phyloP scores from a whole-genome alignment of 2,888 invertebrate genomes.

The Xanthorhoe spadicearia region DNA sequence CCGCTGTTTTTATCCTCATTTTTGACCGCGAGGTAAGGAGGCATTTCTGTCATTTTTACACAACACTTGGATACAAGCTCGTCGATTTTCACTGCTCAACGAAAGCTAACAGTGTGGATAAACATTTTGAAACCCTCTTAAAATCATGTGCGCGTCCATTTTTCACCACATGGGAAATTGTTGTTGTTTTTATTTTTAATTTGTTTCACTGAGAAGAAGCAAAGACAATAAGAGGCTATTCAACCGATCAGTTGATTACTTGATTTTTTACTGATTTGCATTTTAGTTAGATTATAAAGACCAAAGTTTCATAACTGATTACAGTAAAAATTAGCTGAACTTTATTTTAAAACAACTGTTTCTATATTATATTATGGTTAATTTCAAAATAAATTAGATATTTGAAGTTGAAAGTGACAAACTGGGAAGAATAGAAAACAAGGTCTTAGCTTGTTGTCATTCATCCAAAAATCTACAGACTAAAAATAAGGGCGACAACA shows the following conservation, averaged over 20 bases:
- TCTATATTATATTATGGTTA: no score
- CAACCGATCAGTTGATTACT: neutral
- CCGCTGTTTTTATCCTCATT: slow-evolving; percentile 77
- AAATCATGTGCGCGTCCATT: slow-evolving; percentile 81
- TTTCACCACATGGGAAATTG: slow-evolving; percentile 80
- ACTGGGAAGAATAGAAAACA: no score
- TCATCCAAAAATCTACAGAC: no score
- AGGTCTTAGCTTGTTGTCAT: no score
- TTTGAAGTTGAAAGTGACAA: no score
- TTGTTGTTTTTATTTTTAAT: slow-evolving; percentile 34
- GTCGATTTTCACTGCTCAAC: slow-evolving; percentile 59
- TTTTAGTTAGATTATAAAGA: no score
- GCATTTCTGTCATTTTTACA: slow-evolving; percentile 83
- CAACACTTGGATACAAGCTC: slow-evolving; percentile 61
- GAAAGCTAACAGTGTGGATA: slow-evolving; percentile 56
- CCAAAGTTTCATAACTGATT: neutral
- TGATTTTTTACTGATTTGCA: neutral
- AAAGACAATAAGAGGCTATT: slow-evolving; percentile 4
- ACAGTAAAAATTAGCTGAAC: neutral
- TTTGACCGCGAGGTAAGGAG: slow-evolving; percentile 79
- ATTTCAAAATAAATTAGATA: no score
- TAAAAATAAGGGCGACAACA: no score
- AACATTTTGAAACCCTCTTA: slow-evolving; percentile 75
- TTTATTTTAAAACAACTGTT: no score
- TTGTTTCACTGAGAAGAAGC: slow-evolving; percentile 14